Evolutionary conservation across 2,888 invertebrate species (phyloP).

Genomic region (Nephrocerus scutellatus): DNA sequence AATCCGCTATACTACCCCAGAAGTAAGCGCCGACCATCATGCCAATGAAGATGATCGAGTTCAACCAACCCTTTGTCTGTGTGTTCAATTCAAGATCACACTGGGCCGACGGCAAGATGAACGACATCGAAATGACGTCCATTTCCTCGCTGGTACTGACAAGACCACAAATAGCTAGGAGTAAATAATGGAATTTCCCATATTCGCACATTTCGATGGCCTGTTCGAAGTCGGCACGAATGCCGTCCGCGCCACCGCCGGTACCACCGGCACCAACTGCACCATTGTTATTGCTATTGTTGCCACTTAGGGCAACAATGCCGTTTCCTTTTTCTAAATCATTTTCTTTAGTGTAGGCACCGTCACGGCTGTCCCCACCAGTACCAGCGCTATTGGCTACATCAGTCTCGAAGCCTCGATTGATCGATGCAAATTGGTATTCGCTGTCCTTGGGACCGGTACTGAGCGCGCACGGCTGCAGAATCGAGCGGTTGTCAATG

Average conservation of each 20-base stretch:
- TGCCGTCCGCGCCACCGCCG: conserved; percentile 49
- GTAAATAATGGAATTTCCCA: conserved; percentile 73
- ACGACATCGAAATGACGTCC: conserved; percentile 93
- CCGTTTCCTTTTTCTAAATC: conserved; percentile 26
- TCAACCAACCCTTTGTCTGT: conserved; percentile 73
- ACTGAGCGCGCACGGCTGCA: conserved; percentile 41
- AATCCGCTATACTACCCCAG: conserved; percentile 88
- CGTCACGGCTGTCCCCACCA: conserved; percentile 38
- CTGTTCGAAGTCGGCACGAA: conserved; percentile 80
- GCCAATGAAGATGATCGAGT: conserved; percentile 76
- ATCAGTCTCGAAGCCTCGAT: conserved; percentile 36
- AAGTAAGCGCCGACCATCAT: conserved; percentile 94
- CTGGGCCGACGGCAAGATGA: conserved; percentile 86
- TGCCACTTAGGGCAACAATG: conserved; percentile 20
- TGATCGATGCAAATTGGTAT: conserved; percentile 37
- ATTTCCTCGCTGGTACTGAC: conserved; percentile 93
- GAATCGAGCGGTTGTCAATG: conserved; percentile 41
- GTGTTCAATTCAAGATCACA: conserved; percentile 85
- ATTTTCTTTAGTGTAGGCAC: conserved; percentile 20
- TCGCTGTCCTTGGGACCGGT: conserved; percentile 37
- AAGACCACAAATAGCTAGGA: conserved; percentile 86
- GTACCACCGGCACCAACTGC: conserved; percentile 31
- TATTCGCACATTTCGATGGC: conserved; percentile 76
- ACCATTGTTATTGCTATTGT: conserved; percentile 23
- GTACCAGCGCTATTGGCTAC: conserved; percentile 22